Percentiles rank a stretch among this genome's conserved stretches.
phyloP scores from a whole-genome alignment of 2,797 vertebrate species.

The Nasua narica region DNA sequence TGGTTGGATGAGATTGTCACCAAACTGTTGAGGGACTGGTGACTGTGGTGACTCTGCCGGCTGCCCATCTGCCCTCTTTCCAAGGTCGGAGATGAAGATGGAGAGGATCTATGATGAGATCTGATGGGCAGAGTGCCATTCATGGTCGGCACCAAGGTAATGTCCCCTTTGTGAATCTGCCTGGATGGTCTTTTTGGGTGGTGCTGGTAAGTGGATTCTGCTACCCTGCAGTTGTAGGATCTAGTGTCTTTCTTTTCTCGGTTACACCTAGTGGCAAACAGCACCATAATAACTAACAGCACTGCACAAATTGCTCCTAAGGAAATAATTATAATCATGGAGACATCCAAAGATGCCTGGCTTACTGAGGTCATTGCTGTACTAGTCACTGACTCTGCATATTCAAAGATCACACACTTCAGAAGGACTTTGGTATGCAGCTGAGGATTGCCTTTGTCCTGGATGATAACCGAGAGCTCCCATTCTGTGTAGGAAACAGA shows the following conservation, averaged over 20 bases:
- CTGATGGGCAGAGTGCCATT: conserved; percentile 95
- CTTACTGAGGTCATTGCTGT: conserved; percentile 86
- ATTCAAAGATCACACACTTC: conserved; percentile 89
- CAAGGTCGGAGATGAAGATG: conserved; percentile 92
- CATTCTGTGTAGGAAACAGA: conserved; percentile 86
- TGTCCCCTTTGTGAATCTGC: conserved; percentile 98
- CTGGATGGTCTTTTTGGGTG: conserved; percentile 96
- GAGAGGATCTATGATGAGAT: conserved; percentile 92
- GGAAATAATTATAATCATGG: conserved; percentile 96
- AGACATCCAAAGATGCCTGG: conserved; percentile 89
- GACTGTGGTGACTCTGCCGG: conserved; percentile 95
- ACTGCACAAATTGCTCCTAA: conserved; percentile 93
- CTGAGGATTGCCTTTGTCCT: conserved; percentile 93
- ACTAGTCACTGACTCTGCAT: conserved; percentile 86
- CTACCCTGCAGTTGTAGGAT: conserved; percentile 96
- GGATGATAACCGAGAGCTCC: conserved; percentile 91
- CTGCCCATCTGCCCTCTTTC: conserved; percentile 93
- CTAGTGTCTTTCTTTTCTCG: conserved; percentile 95
- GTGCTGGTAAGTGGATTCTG: conserved; percentile 96
- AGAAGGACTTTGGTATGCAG: conserved; percentile 90
- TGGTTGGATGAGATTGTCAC: conserved; percentile 98
- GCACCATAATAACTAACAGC: conserved; percentile 94
- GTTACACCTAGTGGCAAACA: conserved; percentile 94
- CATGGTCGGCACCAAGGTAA: conserved; percentile 93
- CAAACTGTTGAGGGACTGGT: conserved; percentile 97